Evolutionary conservation across 2,797 vertebrate species (phyloP), one percentile per base, ranked within the genome.

Genomic region (Scolopax rusticola): DNA sequence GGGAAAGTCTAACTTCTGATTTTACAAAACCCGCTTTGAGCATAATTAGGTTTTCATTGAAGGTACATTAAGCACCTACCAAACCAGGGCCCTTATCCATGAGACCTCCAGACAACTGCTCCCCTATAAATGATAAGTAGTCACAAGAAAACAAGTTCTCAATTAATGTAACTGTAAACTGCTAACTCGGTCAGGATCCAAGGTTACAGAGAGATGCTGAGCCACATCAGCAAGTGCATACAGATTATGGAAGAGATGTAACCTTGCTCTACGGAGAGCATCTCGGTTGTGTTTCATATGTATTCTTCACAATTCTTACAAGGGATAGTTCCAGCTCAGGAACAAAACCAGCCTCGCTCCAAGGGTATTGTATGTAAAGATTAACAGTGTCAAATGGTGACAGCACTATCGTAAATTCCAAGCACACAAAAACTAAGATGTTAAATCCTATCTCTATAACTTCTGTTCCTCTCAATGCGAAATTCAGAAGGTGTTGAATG

Each of bases 401-500:
- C 95, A 92, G 90, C 90, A 20, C 92, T 91, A 87, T 96, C 92
- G 78, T 97, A 95, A 96, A 97, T 96, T 97, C 90, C 88, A 86
- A 93, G 40, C 65, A 78, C 93, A 96, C 95, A 89, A 86, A 97
- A 91, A 61, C 90, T 91, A 80, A 95, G 88, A 83, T 84, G 79
- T 89, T 96, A 94, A 95, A 89, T 94, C 95, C 69, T 96, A 50
- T 97, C 96, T 97, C 94, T 93, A 92, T 97, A 94, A 95, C 89
- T 97, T 93, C 94, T 97, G 91, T 97, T 97, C 91, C 92, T 93
- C 90, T 94, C 95, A 95, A 89, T 67, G 70, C 7, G 89, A 96
- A 97, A 97, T 97, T 97, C 98, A 98, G 97, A 98, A 97, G 98
- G 97, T 97, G 97, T 97, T 98, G 98, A 98, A 98, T 97, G 97